These are phyloP conservation scores for Sesamia nonagrioides DNA, from an alignment of 1,140 invertebrate genomes.

Conservation along the genomic window DNA sequence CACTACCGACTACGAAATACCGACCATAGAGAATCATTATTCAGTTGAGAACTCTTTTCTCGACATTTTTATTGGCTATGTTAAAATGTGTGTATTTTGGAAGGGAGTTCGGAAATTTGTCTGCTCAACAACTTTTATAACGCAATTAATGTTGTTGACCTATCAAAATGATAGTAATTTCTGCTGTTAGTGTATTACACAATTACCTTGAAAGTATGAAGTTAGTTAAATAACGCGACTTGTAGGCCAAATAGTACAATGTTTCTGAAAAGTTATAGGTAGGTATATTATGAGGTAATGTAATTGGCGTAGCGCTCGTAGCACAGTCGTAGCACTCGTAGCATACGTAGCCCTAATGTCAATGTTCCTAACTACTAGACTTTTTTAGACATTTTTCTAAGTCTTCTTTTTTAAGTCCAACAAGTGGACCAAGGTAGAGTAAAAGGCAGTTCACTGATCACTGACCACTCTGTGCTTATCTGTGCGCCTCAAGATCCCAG, in stretches of 20 bases:
- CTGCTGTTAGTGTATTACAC: too few species aligned
- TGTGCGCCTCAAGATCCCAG: constrained; percentile 68
- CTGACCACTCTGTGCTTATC: constrained; percentile 25
- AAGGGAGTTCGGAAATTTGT: too few species aligned
- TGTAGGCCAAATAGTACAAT: too few species aligned
- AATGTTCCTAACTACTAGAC: neutral
- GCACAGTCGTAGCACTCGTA: neutral
- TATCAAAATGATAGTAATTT: too few species aligned
- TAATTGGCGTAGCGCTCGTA: neutral
- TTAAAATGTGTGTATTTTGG: neutral
- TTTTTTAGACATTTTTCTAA: too few species aligned
- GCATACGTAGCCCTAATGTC: neutral
- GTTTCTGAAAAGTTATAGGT: too few species aligned
- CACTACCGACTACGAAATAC: neutral
- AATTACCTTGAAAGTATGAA: too few species aligned
- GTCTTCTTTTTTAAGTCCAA: neutral
- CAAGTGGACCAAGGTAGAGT: neutral
- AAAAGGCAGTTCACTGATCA: constrained; percentile 34
- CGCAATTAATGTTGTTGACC: too few species aligned
- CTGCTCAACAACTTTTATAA: too few species aligned
- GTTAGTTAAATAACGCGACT: too few species aligned
- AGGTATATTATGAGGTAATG: too few species aligned
- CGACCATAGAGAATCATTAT: constrained; percentile 22
- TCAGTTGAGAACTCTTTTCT: neutral
- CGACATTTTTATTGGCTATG: neutral